These are phyloP conservation scores for Poeciliopsis retropinna DNA, from an alignment of 2,113 vertebrate genomes.

Conservation along the genomic window DNA sequence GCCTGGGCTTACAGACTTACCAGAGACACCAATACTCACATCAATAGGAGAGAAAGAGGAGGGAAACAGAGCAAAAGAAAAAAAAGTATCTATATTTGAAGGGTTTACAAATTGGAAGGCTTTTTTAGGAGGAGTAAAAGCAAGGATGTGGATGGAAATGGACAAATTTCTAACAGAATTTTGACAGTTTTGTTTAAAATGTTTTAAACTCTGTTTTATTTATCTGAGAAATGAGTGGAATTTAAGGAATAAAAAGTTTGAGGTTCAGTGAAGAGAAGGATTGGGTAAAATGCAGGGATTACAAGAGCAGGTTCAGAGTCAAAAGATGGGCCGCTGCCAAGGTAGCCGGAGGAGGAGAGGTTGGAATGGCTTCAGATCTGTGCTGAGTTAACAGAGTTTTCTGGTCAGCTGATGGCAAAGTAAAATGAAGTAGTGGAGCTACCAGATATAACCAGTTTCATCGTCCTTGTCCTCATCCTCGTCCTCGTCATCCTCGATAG, in stretches of 20 bases:
- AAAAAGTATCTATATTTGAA: conserved; percentile 23
- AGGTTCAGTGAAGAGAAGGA: conserved; percentile 38
- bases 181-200: conserved; percentile 43
- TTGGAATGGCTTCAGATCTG: conserved; percentile 85
- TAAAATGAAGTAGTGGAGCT: conserved; percentile 68
- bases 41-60: conserved; percentile 19
- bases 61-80: conserved; percentile 11
- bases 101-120: conserved; percentile 24
- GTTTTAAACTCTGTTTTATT: conserved; percentile 43
- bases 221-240: conserved; percentile 40
- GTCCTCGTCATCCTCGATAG: conserved; percentile 93
- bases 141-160: conserved; percentile 1
- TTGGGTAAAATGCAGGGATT: conserved; percentile 31
- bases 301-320: conserved; percentile 51
- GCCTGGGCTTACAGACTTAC: conserved; percentile 63
- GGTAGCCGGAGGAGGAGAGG: conserved; percentile 61
- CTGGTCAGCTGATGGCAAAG: conserved; percentile 71
- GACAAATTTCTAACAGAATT: conserved; percentile 37
- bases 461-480: conserved; percentile 95
- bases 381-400: conserved; percentile 78
- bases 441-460: conserved; percentile 89
- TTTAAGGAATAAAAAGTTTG: conserved; percentile 39
- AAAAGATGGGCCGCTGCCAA: conserved; percentile 57
- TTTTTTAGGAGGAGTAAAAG: conserved; percentile 32
- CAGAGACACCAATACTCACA: conserved; percentile 58